These are phyloP conservation scores for Agelas oroides DNA, from an alignment of 37 sponge, comb jelly and placozoan species.

Conservation along the genomic window DNA sequence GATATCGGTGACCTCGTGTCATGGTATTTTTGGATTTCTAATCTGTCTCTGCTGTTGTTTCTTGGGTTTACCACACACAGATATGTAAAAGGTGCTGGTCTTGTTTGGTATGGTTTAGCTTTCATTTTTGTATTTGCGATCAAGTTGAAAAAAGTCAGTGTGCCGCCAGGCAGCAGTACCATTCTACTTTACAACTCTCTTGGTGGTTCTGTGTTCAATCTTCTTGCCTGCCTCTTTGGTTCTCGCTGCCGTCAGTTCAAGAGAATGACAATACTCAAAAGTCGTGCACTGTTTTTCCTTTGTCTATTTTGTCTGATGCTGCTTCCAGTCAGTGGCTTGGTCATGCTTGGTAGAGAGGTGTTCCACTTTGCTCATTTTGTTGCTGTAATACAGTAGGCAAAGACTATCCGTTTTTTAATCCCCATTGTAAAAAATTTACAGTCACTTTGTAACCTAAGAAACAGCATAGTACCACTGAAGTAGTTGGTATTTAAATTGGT, in stretches of 20 bases:
- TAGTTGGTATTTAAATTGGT: too few species aligned
- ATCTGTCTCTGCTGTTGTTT: neutral
- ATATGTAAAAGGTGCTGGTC: neutral
- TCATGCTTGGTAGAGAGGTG: neutral
- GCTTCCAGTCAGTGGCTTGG: neutral
- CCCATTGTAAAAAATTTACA: too few species aligned
- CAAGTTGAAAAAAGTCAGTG: neutral
- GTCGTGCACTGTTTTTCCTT: neutral
- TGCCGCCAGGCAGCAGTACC: neutral
- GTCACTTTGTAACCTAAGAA: too few species aligned
- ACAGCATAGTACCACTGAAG: too few species aligned
- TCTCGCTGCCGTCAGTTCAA: neutral
- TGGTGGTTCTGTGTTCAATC: neutral
- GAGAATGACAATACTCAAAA: too few species aligned
- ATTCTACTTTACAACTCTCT: neutral
- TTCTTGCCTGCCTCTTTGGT: neutral
- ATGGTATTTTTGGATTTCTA: slow-evolving; percentile 27
- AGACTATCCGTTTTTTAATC: too few species aligned
- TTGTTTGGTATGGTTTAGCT: neutral
- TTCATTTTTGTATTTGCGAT: neutral
- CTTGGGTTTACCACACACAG: neutral
- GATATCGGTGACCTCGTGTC: neutral
- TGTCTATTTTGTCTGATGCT: neutral
- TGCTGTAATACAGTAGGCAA: too few species aligned
- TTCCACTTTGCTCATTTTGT: slow-evolving; percentile 6